Evolutionary conservation across 2,888 invertebrate genomes (phyloP), one percentile per base, ranked within the genome.

Genomic region (Lucinisca nassula): DNA sequence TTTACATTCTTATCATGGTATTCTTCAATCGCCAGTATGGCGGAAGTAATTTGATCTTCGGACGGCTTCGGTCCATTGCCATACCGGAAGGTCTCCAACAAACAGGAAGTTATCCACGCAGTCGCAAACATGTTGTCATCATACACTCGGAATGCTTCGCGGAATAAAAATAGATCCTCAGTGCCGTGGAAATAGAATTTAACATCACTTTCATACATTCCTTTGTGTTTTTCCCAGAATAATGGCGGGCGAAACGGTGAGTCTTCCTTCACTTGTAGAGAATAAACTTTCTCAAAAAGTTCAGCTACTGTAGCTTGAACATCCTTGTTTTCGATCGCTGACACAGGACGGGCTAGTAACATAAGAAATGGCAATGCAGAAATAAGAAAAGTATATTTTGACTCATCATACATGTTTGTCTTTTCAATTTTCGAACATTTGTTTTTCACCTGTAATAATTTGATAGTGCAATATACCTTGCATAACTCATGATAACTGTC

Each of bases 51-150:
- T 49, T 81, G 82, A 4, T 87, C 91, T 58, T 92, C 91, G 17
- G 90, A 85, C 14, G 90, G 85, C 61, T 89, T 90, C 24, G 89
- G 86, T 21, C 83, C 86, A 67, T 87, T 86, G 24, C 91, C 91
- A 35, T 91, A 91, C 1, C 88, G 67, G 55, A 88, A 91, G 6
- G 94, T 91, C 79, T 95, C 95, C 12, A 95, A 75, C 49, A 95
- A 80, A 51, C 90, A 90, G 0, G 91, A 87, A 24, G 94, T 92
- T 10, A 95, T 93, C 95, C 95, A 95, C 0, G 94, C 91, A 0
- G 94, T 94, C 0, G 92, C 94, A 82, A 95, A 95, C 94, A 95
- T 95, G 84, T 95, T 95, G 87, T 94, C 94, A 89, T 95, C 95
- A 76, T 92, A 94, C 8, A 95, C 92, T 10, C 87, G 80, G 49